phyloP scores from a whole-genome alignment of 2,113 vertebrate species.

The Acrocephalus kingi region DNA sequence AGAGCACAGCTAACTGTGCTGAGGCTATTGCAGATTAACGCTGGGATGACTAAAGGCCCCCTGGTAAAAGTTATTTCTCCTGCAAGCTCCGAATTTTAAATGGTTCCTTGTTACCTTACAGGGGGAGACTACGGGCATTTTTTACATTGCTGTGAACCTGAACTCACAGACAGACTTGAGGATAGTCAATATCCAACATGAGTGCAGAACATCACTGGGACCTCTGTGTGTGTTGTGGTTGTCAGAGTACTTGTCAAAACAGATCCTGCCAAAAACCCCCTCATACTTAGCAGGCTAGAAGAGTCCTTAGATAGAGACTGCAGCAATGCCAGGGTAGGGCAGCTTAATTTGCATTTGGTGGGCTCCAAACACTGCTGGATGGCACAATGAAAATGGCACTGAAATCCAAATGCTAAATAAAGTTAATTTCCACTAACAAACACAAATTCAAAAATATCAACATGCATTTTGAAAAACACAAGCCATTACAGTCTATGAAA shows the following conservation, averaged over 20 bases:
- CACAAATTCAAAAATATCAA: background rate
- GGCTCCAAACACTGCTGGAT: background rate
- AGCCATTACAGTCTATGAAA: background rate
- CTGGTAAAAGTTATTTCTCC: background rate
- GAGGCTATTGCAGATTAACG: background rate
- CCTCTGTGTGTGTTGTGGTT: background rate
- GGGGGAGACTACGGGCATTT: background rate
- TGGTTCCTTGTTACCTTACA: background rate
- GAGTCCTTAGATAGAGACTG: background rate
- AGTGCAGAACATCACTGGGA: background rate
- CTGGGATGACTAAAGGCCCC: background rate
- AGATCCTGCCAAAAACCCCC: background rate
- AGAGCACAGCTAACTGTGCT: background rate
- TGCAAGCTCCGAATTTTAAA: background rate
- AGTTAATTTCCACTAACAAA: background rate
- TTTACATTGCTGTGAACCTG: background rate
- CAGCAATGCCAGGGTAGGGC: background rate
- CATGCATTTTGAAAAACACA: background rate
- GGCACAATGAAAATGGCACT: background rate
- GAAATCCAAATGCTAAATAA: background rate
- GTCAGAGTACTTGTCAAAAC: background rate
- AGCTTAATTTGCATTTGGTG: background rate
- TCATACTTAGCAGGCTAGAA: background rate
- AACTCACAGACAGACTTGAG: background rate
- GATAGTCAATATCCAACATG: background rate